Base-by-base conservation (phyloP, 2,888 invertebrate species). In the Parnassius apollo region DNA sequence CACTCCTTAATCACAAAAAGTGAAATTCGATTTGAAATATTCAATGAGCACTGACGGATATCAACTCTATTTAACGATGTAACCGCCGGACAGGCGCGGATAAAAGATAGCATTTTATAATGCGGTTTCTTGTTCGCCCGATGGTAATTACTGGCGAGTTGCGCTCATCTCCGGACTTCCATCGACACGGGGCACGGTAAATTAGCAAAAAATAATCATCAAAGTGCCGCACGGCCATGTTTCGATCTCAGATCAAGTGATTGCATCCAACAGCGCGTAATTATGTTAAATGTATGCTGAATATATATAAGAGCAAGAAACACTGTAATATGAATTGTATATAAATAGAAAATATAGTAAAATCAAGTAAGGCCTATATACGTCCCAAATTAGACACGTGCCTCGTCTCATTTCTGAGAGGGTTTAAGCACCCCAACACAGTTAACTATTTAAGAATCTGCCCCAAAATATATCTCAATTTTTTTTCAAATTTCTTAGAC, bases 121-220 rank as follows among this genome's bases (percentile, higher is more conserved):
- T 57, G 64, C 57, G 46, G 66, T 68, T 68, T 65, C 65, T 64
- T 65, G 68, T 64, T 66, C 68, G 62, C 48, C 57, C 61, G 68
- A 68, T 67, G 61, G 69, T 67, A 75, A 74, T 74, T 71, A 74
- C 71, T 64, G 66, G 35, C 61, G 57, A 61, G 48, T 46, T 46
- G 59, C 69, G 62, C 71, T 73, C 74, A 75, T 75, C 74, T 75
- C 68, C 72, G 73, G 71, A 71, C 71, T 70, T 72, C 71, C 73
- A 74, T 73, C 74, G 73, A 72, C 72, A 69, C 58, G 61, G 72
- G 69, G 63, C 71, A 72, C 69, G 75, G 70, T 74, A 68, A 75
- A 76, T 76, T 76, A 75, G 75, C 75, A 75, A 75, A 76, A 76
- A 76, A 75, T 73, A 73, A 75, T 71, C 70, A 72, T 73, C 72